phyloP scores from a whole-genome alignment of 2,888 invertebrate species.

The Machimus rusticus region DNA sequence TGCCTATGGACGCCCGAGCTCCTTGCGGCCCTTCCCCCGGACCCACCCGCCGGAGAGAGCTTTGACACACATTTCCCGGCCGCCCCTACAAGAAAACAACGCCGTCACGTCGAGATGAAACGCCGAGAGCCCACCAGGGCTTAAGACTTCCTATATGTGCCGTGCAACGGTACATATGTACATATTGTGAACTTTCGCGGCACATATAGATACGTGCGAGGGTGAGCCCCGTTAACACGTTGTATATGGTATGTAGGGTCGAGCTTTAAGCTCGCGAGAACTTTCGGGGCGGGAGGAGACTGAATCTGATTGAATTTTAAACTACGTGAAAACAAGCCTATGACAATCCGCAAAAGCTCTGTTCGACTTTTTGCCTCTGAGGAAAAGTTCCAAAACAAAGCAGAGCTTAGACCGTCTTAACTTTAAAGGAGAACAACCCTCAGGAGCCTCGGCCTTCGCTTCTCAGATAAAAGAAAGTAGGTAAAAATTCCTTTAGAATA shows the following conservation, averaged over 20 bases:
- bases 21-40: background rate
- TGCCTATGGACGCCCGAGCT: background rate
- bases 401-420: background rate
- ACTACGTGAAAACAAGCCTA: background rate
- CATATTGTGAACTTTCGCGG: background rate
- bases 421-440: background rate
- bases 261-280: background rate
- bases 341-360: background rate
- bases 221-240: background rate
- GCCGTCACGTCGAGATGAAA: background rate
- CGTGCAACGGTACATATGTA: background rate
- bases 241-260: background rate
- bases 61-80: background rate
- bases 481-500: background rate
- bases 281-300: background rate
- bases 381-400: background rate
- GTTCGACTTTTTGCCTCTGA: background rate
- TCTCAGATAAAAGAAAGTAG: background rate
- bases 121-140: background rate
- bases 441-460: background rate
- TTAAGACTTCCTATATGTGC: background rate
- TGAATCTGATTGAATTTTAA: background rate
- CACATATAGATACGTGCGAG: background rate
- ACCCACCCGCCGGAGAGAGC: background rate
- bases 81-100: background rate